Base-by-base conservation (phyloP, 2,797 vertebrate genomes). In the Myotis daubentonii region DNA sequence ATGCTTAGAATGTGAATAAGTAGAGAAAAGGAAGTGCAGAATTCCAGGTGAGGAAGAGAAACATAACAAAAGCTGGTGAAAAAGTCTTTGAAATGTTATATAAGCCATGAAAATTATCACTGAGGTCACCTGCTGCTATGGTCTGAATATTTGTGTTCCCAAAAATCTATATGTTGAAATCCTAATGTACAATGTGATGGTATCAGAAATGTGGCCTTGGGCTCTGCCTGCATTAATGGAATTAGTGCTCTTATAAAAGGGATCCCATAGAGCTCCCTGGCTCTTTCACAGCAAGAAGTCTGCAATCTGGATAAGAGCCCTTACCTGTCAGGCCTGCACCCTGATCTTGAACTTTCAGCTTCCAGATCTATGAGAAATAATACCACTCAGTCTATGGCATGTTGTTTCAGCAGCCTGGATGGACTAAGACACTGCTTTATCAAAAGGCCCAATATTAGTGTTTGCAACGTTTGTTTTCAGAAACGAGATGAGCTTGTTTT, bases 401-500 rank as follows among this genome's bases (percentile, higher is more conserved):
- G 66, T 66, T 57, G 30, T 53, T 87, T 55, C 0, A 74, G 30
- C 16, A 66, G 17, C 47, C 68, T 82, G 22, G 51, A 62, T 10
- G 8, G 57, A 55, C 19, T 55, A 47, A 44, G 74, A 53, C 53
- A 65, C 6, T 22, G 11, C 9, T 53, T 87, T 89, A 85, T 38
- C 33, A 49, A 89, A 89, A 71, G 20, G 87, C 7, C 8, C 30
- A 19, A 4, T 11, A 25, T 47, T 47, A 38, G 1, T 53, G 12
- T 78, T 86, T 51, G 71, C 28, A 84, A 91, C n/a, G 30, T 91
- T 44, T 41, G 41, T 72, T 91, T 94, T 81, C 23, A 89, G 66
- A 83, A 96, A 71, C 1, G 16, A 16, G 28, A 72, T 60, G 28
- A 82, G 17, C 5, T 66, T 57, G 33, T 82, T 23, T 55, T 12